phyloP scores from a whole-genome alignment of 2,888 invertebrate genomes.

The Punctoribates punctum region DNA sequence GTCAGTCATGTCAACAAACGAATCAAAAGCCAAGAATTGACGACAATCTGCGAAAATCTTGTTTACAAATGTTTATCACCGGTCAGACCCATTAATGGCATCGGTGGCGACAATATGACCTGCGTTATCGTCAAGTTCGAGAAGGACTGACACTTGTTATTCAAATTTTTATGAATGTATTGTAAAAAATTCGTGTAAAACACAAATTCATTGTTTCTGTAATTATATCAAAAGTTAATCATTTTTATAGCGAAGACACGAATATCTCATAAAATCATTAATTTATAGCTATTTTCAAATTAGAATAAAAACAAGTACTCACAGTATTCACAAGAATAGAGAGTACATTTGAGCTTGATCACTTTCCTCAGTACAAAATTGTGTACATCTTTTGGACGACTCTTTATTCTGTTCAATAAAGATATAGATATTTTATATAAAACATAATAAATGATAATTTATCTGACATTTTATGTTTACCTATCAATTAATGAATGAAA shows the following conservation, averaged over 20 bases:
- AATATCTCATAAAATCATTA: no score
- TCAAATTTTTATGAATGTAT: neutral
- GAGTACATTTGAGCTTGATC: no score
- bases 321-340: no score
- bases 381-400: no score
- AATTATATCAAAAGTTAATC: neutral
- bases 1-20: conserved; percentile 31
- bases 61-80: conserved; percentile 37
- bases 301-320: neutral
- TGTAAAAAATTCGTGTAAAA: neutral
- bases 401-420: no score
- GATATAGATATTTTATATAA: no score
- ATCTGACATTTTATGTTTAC: no score
- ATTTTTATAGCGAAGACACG: neutral
- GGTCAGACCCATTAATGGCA: conserved; percentile 23
- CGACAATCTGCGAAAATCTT: neutral
- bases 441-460: no score
- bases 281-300: neutral
- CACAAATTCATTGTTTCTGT: neutral
- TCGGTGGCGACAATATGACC: conserved; percentile 43
- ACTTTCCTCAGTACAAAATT: no score
- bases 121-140: conserved; percentile 41
- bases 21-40: neutral
- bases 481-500: no score
- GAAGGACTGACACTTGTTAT: neutral